Percentiles rank a stretch among this genome's conserved stretches.
phyloP scores from a whole-genome alignment of 2,797 vertebrate genomes.

The Podarcis siculus region DNA sequence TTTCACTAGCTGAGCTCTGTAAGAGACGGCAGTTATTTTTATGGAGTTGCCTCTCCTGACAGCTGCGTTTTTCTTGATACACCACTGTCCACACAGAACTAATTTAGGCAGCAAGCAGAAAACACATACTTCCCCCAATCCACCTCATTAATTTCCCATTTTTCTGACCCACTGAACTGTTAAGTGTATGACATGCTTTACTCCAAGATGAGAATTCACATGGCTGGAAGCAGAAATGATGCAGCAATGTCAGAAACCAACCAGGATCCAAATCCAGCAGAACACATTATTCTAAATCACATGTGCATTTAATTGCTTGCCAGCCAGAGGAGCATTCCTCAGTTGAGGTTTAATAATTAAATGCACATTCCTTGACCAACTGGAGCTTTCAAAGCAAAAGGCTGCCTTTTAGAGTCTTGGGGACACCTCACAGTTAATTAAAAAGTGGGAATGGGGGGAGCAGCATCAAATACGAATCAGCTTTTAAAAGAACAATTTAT shows the following conservation, averaged over 20 bases:
- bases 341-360: slow-evolving; percentile 60
- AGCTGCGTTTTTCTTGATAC: slow-evolving; percentile 66
- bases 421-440: slow-evolving; percentile 20
- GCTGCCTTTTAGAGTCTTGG: slow-evolving; percentile 37
- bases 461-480: slow-evolving; percentile 35
- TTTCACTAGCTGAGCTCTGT: slow-evolving; percentile 82
- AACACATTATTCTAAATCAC: slow-evolving; percentile 66
- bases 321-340: slow-evolving; percentile 48
- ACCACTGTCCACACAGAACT: slow-evolving; percentile 77
- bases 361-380: slow-evolving; percentile 51
- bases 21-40: slow-evolving; percentile 68
- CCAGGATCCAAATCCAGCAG: slow-evolving; percentile 79
- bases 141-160: slow-evolving; percentile 80
- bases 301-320: slow-evolving; percentile 38
- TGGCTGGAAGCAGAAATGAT: slow-evolving; percentile 79
- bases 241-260: slow-evolving; percentile 73
- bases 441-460: slow-evolving; percentile 15
- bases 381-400: slow-evolving; percentile 41
- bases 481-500: slow-evolving; percentile 52
- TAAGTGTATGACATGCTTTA: slow-evolving; percentile 81
- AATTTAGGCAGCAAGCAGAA: slow-evolving; percentile 83
- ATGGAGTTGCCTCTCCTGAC: slow-evolving; percentile 60
- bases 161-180: slow-evolving; percentile 85
- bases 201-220: slow-evolving; percentile 81
- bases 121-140: slow-evolving; percentile 66